Percentiles rank a stretch among this genome's conserved stretches.
Conservation (phyloP, 2,888 invertebrate genomes). For the Monoplex corrugatus region DNA sequence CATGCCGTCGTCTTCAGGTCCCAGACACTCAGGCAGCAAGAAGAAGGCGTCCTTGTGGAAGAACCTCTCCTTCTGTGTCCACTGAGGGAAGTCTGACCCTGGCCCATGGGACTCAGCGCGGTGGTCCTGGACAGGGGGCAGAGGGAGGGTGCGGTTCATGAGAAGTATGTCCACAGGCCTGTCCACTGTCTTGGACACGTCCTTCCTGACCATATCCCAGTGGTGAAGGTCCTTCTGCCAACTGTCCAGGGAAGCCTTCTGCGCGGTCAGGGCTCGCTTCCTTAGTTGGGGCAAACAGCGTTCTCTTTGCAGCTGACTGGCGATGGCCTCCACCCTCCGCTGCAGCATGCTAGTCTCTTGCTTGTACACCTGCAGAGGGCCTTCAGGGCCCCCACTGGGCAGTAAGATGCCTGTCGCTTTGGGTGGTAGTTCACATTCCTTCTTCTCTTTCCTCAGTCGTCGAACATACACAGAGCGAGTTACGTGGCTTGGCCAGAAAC, state of each 20-base stretch:
- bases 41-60: slow-evolving; percentile 18
- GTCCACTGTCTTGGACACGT: background rate
- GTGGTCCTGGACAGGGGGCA: slow-evolving; percentile 11
- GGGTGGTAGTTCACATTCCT: too few species aligned
- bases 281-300: background rate
- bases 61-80: background rate
- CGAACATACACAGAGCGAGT: background rate
- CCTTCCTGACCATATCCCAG: background rate
- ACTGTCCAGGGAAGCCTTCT: background rate
- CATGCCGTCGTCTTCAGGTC: slow-evolving; percentile 30
- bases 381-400: background rate
- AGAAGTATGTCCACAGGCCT: background rate
- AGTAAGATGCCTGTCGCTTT: background rate
- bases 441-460: background rate
- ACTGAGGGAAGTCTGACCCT: slow-evolving; percentile 19
- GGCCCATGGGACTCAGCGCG: background rate
- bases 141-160: background rate
- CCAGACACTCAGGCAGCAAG: background rate
- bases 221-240: background rate
- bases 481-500: background rate
- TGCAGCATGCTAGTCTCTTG: background rate
- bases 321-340: background rate
- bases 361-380: background rate
- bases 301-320: background rate
- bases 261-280: background rate